Conservation (phyloP, 1,140 invertebrate species). For the Aphis gossypii region DNA sequence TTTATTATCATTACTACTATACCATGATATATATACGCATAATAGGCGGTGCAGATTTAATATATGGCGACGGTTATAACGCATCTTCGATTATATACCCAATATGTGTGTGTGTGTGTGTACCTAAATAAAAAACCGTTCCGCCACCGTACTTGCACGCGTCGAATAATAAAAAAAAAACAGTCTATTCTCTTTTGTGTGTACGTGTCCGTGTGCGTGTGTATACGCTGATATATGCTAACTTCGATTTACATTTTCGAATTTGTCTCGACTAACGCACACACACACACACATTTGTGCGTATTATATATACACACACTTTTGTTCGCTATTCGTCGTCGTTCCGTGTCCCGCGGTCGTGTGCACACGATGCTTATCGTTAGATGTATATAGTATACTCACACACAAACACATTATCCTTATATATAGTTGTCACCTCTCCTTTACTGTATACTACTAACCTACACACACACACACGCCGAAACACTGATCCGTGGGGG, state of each 20-base stretch:
- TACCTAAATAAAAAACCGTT: neutral
- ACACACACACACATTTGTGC: neutral
- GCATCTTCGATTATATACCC: neutral
- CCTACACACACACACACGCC: neutral
- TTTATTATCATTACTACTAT: neutral
- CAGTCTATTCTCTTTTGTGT: neutral
- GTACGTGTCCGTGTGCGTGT: neutral
- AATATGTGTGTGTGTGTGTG: neutral
- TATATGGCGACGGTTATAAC: neutral
- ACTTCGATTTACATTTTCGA: conserved; percentile 43
- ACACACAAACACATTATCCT: neutral
- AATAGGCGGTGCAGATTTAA: neutral
- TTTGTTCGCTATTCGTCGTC: neutral
- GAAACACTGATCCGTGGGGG: neutral
- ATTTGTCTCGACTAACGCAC: conserved; percentile 5
- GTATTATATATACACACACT: neutral
- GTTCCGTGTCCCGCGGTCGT: conserved; percentile 50
- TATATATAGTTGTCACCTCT: conserved; percentile 10
- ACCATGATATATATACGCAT: neutral
- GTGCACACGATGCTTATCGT: conserved; percentile 50
- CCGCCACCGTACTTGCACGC: neutral
- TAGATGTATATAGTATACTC: neutral
- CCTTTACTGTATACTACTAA: neutral
- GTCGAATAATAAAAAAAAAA: neutral
- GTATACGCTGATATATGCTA: neutral